These are phyloP conservation scores for Emberiza fucata DNA, from an alignment of 2,113 vertebrate genomes.

Conservation along the genomic window DNA sequence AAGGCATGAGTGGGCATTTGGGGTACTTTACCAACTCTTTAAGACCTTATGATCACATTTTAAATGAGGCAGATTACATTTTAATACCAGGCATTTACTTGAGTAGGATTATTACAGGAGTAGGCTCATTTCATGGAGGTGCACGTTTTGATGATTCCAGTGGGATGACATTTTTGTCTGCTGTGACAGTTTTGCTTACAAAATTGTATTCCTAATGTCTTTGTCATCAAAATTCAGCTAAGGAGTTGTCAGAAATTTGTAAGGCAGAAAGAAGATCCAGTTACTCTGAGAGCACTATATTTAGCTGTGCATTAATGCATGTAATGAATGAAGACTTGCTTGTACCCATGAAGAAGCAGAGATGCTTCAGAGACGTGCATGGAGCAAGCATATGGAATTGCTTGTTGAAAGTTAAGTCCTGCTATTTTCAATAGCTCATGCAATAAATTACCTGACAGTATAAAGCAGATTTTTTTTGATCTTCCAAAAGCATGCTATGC, in stretches of 20 bases:
- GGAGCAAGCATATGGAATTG: background rate
- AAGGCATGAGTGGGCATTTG: background rate
- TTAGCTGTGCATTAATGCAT: background rate
- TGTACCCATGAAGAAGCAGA: background rate
- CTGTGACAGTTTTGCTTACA: background rate
- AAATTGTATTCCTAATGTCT: background rate
- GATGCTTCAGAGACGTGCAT: background rate
- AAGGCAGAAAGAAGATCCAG: background rate
- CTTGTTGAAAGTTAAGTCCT: background rate
- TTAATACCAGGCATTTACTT: background rate
- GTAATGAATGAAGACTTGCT: background rate
- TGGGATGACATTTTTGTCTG: background rate
- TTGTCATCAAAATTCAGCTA: background rate
- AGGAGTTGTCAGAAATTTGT: constrained; percentile 8
- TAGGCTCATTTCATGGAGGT: background rate
- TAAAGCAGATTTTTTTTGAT: background rate
- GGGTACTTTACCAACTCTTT: background rate
- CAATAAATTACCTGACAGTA: background rate
- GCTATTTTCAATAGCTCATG: background rate
- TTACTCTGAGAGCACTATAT: background rate
- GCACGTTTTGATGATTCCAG: background rate
- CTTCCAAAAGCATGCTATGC: background rate
- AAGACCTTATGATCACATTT: background rate
- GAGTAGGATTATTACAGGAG: background rate
- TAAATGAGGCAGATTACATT: background rate